A percentile compares a stretch with the other conserved stretches of the same genome.
These are phyloP conservation scores for Urocyon cinereoargenteus DNA, from an alignment of 2,797 vertebrate species.

Conservation along the genomic window DNA sequence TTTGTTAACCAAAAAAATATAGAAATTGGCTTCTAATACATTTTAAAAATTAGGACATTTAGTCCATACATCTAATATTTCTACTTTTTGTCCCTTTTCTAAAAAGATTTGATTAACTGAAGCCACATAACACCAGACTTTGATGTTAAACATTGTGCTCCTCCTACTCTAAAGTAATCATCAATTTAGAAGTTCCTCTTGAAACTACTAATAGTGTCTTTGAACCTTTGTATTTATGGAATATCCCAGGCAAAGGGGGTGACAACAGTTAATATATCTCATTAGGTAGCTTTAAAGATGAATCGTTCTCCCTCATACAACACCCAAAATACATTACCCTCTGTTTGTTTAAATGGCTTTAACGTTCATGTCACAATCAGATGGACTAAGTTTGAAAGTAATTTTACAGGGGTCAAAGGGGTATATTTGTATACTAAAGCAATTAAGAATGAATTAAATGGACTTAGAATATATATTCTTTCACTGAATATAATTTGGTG, in stretches of 20 bases:
- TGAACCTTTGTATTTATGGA: conserved; percentile 56
- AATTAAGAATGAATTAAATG: conserved; percentile 56
- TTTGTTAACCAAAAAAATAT: not conserved
- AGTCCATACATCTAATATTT: conserved; percentile 27
- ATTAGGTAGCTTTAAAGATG: conserved; percentile 57
- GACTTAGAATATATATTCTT: not conserved
- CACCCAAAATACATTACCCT: not conserved
- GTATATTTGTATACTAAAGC: conserved; percentile 34
- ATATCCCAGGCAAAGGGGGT: conserved; percentile 20
- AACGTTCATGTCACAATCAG: conserved; percentile 43
- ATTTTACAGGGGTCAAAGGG: conserved; percentile 36
- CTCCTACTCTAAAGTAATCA: conserved; percentile 32
- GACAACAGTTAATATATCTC: conserved; percentile 34
- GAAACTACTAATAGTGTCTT: conserved; percentile 41
- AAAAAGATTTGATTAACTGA: conserved; percentile 56
- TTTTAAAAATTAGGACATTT: conserved; percentile 4
- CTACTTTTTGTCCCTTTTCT: conserved; percentile 24
- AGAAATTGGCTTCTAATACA: conserved; percentile 30
- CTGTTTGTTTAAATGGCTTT: conserved; percentile 35
- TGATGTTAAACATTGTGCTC: not conserved
- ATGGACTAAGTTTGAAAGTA: conserved; percentile 32
- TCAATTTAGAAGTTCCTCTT: conserved; percentile 61
- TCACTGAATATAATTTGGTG: not conserved
- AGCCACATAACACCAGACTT: conserved; percentile 32
- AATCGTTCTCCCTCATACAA: not conserved